Evolutionary conservation across 2,797 vertebrate species (phyloP).

Genomic region (Pampus argenteus): DNA sequence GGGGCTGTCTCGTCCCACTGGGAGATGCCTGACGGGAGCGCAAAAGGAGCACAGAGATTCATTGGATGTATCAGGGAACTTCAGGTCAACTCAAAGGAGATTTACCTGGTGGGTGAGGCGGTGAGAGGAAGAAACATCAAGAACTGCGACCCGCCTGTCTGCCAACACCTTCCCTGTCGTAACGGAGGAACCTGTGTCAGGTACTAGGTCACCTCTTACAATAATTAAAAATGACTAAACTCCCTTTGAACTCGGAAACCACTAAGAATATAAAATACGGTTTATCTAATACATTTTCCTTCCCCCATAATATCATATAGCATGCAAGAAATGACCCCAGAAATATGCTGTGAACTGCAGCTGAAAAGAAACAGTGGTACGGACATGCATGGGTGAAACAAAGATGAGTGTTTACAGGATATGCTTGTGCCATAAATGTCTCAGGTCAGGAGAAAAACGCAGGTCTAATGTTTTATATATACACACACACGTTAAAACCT

Average conservation of each 20-base stretch:
- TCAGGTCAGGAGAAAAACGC: slow-evolving; percentile 7
- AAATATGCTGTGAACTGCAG: slow-evolving; percentile 11
- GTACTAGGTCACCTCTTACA: slow-evolving; percentile 73
- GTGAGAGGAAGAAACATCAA: slow-evolving; percentile 86
- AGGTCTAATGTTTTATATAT: slow-evolving; percentile 8
- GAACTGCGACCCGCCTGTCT: slow-evolving; percentile 86
- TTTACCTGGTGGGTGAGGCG: slow-evolving; percentile 85
- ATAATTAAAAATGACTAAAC: slow-evolving; percentile 21
- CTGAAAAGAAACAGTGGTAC: slow-evolving; percentile 3
- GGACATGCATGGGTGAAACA: background rate
- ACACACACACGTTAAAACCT: slow-evolving; percentile 9
- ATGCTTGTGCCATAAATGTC: background rate
- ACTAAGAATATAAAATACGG: slow-evolving; percentile 8
- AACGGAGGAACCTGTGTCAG: slow-evolving; percentile 90
- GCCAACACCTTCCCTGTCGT: slow-evolving; percentile 85
- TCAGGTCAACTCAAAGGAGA: slow-evolving; percentile 86
- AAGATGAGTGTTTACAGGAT: slow-evolving; percentile 19
- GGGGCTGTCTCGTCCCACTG: slow-evolving; percentile 83
- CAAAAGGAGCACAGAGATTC: slow-evolving; percentile 79
- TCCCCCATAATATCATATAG: background rate
- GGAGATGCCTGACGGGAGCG: slow-evolving; percentile 66
- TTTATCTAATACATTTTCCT: background rate
- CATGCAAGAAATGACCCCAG: slow-evolving; percentile 12
- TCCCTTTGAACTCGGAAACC: slow-evolving; percentile 21
- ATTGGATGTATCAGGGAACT: slow-evolving; percentile 88